Conservation (phyloP, 1,140 invertebrate species). For the Trichonephila clavipes region DNA sequence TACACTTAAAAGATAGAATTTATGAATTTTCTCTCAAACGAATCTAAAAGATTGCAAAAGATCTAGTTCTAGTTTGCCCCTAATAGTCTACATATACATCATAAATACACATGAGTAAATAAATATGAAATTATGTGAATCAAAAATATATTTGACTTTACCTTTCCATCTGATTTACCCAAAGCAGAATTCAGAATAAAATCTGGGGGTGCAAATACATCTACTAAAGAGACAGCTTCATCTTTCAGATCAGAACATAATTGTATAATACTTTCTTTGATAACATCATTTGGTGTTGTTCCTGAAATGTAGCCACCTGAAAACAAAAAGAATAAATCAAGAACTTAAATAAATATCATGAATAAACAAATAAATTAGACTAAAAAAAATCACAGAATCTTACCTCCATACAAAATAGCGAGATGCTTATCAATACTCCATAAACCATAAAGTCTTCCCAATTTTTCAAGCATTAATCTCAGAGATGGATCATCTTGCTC, state of each 20-base stretch:
- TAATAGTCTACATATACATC: too few relatives aligned
- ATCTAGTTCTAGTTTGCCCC: too few relatives aligned
- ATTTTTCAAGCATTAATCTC: constrained; percentile 83
- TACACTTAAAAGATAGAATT: too few relatives aligned
- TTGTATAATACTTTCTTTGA: constrained; percentile 54
- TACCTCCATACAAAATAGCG: constrained; percentile 87
- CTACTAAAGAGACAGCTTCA: constrained; percentile 89
- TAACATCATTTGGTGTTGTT: constrained; percentile 31
- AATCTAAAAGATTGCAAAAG: too few relatives aligned
- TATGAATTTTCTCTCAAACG: too few relatives aligned
- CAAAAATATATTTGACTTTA: background rate
- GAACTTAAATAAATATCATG: background rate
- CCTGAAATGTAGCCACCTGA: constrained; percentile 70
- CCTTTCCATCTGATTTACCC: constrained; percentile 87
- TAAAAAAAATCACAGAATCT: background rate
- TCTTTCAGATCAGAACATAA: constrained; percentile 85
- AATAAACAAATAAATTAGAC: background rate
- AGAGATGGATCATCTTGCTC: constrained; percentile 75
- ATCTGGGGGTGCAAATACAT: constrained; percentile 93
- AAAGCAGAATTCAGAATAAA: constrained; percentile 90
- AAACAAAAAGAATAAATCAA: background rate
- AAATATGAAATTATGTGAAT: background rate
- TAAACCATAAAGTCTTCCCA: constrained; percentile 88
- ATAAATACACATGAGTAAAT: too few relatives aligned
- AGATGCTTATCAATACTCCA: constrained; percentile 88